phyloP scores from a whole-genome alignment of 1,140 invertebrate species.

The fruit fly (Drosophila melanogaster) region Release_6_plus_ISO1_MT NT_033777.3:15383001-15383500 shows the following conservation, averaged over 20 bases:
- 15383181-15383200: slow-evolving; percentile 79
- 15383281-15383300: slow-evolving; percentile 78
- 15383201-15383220: too few relatives aligned
- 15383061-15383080: slow-evolving; percentile 90
- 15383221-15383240: neutral
- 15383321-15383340: slow-evolving; percentile 4
- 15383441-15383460: slow-evolving; percentile 64
- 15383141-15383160: slow-evolving; percentile 81
- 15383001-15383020: neutral
- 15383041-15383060: neutral
- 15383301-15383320: slow-evolving; percentile 62
- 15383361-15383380: slow-evolving; percentile 76
- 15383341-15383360: slow-evolving; percentile 63
- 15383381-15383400: slow-evolving; percentile 70
- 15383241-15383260: slow-evolving; percentile 51
- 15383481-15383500: slow-evolving; percentile 17
- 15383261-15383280: slow-evolving; percentile 84
- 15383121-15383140: slow-evolving; percentile 80
- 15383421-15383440: slow-evolving; percentile 73
- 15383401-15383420: slow-evolving; percentile 71
- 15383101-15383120: slow-evolving; percentile 85
- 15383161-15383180: slow-evolving; percentile 84
- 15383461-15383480: slow-evolving; percentile 43
- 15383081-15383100: slow-evolving; percentile 94
- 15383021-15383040: neutral